A percentile compares a stretch with the other conserved stretches of the same genome.
Evolutionary conservation across 23 tunicate species (phyloP).

Genomic region (Trididemnum clinides): DNA sequence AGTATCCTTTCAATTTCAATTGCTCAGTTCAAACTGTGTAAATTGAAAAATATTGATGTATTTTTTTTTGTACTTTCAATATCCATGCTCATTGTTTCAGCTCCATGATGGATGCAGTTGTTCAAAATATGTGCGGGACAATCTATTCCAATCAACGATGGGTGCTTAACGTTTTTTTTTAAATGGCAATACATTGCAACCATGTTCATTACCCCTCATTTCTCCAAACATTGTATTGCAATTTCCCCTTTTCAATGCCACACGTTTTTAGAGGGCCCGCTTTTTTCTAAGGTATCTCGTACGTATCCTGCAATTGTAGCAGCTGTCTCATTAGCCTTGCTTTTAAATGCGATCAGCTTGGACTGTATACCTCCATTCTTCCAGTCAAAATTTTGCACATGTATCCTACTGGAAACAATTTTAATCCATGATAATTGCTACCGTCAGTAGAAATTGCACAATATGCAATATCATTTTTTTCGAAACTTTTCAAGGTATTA

Average conservation of each 20-base stretch:
- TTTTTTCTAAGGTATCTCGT: constrained; percentile 21
- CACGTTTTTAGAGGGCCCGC: constrained; percentile 2
- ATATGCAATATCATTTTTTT: constrained; percentile 38
- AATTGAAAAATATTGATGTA: too few relatives aligned
- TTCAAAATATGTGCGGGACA: too few relatives aligned
- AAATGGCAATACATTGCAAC: too few relatives aligned
- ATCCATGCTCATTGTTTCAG: too few relatives aligned
- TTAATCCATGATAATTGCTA: constrained; percentile 1
- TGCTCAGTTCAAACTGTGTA: too few relatives aligned
- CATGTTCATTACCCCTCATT: constrained; percentile 24
- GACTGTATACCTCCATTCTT: constrained; percentile 34
- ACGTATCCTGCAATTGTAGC: constrained; percentile 29
- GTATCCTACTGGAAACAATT: constrained; percentile 23
- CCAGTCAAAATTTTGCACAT: constrained; percentile 48
- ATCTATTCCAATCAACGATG: too few relatives aligned
- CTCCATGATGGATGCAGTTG: too few relatives aligned
- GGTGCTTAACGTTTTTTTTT: too few relatives aligned
- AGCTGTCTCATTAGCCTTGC: constrained; percentile 26
- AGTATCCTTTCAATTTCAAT: too few relatives aligned
- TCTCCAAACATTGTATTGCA: constrained; percentile 33
- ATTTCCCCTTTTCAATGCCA: constrained; percentile 32
- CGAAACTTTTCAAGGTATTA: constrained; percentile 35
- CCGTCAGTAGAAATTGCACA: constrained; percentile 32
- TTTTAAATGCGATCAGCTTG: constrained; percentile 11
- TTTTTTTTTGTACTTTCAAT: too few relatives aligned